Conservation (phyloP, 1,140 invertebrate genomes). For the Euschistus heros region DNA sequence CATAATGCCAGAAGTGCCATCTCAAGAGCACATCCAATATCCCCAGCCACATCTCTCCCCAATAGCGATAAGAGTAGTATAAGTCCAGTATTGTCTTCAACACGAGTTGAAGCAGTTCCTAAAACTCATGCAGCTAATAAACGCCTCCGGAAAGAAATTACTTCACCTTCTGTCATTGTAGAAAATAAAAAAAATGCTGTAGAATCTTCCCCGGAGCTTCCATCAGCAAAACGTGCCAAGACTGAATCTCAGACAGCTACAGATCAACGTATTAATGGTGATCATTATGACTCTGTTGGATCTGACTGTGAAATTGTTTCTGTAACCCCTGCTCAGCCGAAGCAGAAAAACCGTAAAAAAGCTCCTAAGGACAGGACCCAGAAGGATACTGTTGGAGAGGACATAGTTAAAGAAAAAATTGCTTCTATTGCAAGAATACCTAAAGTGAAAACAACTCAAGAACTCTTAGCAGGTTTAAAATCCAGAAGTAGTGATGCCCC, state of each 20-base stretch:
- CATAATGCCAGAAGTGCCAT: slow-evolving; percentile 19
- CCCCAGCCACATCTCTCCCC: slow-evolving; percentile 29
- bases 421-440: slow-evolving; percentile 50
- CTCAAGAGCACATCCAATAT: slow-evolving; percentile 24
- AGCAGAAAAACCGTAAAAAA: slow-evolving; percentile 43
- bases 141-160: slow-evolving; percentile 45
- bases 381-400: slow-evolving; percentile 35
- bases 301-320: slow-evolving; percentile 27
- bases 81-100: slow-evolving; percentile 26
- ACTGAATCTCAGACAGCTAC: slow-evolving; percentile 30
- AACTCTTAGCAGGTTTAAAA: slow-evolving; percentile 65
- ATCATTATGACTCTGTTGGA: slow-evolving; percentile 27
- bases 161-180: not conserved
- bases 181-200: not conserved
- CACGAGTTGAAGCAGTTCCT: slow-evolving; percentile 38
- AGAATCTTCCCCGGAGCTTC: slow-evolving; percentile 22
- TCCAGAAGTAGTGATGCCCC: slow-evolving; percentile 38
- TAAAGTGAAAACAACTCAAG: slow-evolving; percentile 75
- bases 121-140: slow-evolving; percentile 51
- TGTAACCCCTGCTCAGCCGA: slow-evolving; percentile 23
- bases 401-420: slow-evolving; percentile 51
- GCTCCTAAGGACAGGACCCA: slow-evolving; percentile 42
- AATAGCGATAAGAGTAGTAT: slow-evolving; percentile 27
- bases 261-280: slow-evolving; percentile 37
- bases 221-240: slow-evolving; percentile 22